Percentiles rank a stretch among this genome's conserved stretches.
Evolutionary conservation across 2,797 vertebrate genomes (phyloP).

Genomic region (Siniperca obscura): DNA sequence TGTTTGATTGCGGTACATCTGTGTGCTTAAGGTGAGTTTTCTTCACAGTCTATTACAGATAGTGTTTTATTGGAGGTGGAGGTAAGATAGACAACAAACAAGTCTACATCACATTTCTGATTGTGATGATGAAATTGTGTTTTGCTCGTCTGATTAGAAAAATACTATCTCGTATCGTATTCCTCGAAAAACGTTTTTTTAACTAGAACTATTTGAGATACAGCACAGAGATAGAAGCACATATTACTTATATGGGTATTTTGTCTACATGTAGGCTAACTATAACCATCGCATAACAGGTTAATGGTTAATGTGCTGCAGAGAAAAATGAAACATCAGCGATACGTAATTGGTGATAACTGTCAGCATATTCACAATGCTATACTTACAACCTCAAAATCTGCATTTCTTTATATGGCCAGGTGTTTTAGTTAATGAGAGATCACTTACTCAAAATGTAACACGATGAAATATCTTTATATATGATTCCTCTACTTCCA

Average conservation of each 20-base stretch:
- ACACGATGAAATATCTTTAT: not conserved
- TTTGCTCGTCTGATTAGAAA: not conserved
- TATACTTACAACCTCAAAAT: not conserved
- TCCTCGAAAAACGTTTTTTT: slow-evolving; percentile 10
- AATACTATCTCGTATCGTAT: not conserved
- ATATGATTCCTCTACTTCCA: not conserved
- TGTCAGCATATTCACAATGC: not conserved
- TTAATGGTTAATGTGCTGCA: not conserved
- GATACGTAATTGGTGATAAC: not conserved
- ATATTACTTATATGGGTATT: not conserved
- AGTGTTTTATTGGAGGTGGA: not conserved
- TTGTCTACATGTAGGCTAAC: not conserved
- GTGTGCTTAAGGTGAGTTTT: slow-evolving; percentile 63
- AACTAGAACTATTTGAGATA: not conserved
- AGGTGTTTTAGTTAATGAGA: not conserved
- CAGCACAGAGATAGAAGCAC: not conserved
- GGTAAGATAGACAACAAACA: not conserved
- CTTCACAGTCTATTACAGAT: slow-evolving; percentile 33
- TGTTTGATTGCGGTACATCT: slow-evolving; percentile 71
- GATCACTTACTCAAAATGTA: not conserved
- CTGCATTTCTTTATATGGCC: not conserved
- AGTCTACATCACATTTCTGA: not conserved
- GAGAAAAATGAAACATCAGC: not conserved
- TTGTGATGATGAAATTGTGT: not conserved
- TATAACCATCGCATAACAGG: not conserved